Evolutionary conservation across 1,140 invertebrate species (phyloP).

Genomic region (Apis dorsata): DNA sequence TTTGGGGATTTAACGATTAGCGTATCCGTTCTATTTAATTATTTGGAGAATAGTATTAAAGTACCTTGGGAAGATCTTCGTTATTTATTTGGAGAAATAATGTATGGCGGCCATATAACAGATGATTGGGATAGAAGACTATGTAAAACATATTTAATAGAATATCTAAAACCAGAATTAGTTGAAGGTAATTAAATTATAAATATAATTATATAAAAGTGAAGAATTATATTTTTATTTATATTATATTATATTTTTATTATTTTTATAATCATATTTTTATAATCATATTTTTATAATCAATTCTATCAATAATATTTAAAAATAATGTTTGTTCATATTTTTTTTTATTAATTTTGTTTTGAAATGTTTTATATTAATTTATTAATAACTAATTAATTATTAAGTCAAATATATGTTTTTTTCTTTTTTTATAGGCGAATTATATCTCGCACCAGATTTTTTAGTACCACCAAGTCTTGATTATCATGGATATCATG

Average conservation of each 20-base stretch:
- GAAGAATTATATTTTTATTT: background rate
- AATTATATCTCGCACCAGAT: conserved; percentile 89
- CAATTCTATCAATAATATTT: too few relatives aligned
- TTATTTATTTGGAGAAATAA: conserved; percentile 97
- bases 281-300: background rate
- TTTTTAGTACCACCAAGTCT: conserved; percentile 92
- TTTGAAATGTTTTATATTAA: background rate
- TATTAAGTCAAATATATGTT: background rate
- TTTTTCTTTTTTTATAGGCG: conserved; percentile 75
- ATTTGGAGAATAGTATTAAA: conserved; percentile 92
- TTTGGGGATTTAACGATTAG: conserved; percentile 95
- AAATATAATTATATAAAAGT: background rate
- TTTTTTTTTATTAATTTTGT: too few relatives aligned
- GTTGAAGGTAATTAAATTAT: conserved; percentile 82
- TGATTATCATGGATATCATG: conserved; percentile 93
- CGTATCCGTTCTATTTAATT: conserved; percentile 94
- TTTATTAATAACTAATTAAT: background rate
- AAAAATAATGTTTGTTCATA: too few relatives aligned
- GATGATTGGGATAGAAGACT: conserved; percentile 96
- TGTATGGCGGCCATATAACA: conserved; percentile 98
- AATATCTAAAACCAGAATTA: conserved; percentile 92
- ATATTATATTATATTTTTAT: background rate
- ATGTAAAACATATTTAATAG: conserved; percentile 92
- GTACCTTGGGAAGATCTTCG: conserved; percentile 96
- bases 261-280: background rate